Evolutionary conservation across 2,797 vertebrate genomes (phyloP).

Genomic region (Carapus acus): DNA sequence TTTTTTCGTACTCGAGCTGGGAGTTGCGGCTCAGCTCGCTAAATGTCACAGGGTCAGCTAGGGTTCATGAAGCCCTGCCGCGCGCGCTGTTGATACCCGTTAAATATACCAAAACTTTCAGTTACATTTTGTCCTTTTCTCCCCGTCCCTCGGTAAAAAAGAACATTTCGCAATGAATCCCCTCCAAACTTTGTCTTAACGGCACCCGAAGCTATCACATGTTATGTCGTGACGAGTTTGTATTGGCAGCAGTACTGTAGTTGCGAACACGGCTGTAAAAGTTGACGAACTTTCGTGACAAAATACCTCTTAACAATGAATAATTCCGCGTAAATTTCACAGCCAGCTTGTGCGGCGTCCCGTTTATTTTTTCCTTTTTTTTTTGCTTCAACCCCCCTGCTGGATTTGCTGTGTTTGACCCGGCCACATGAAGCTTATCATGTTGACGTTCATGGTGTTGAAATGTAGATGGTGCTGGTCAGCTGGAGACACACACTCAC

Average conservation of each 20-base stretch:
- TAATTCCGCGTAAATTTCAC: too few relatives aligned
- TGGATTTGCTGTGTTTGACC: too few relatives aligned
- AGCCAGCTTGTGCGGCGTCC: too few relatives aligned
- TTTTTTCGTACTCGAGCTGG: too few relatives aligned
- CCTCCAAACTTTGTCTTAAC: slow-evolving; percentile 7
- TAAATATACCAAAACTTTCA: slow-evolving; percentile 47
- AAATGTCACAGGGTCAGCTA: slow-evolving; percentile 7
- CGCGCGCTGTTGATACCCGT: slow-evolving; percentile 46
- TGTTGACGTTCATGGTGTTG: slow-evolving; percentile 16
- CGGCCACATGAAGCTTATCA: too few relatives aligned
- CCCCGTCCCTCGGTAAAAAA: neutral
- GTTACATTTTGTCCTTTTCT: slow-evolving; percentile 3
- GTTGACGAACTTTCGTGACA: slow-evolving; percentile 10
- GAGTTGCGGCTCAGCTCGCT: too few relatives aligned
- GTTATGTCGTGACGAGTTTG: slow-evolving; percentile 8
- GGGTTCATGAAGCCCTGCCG: slow-evolving; percentile 24
- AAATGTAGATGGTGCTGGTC: slow-evolving; percentile 42
- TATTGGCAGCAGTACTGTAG: slow-evolving; percentile 26
- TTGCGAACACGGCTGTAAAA: slow-evolving; percentile 42
- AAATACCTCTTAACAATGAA: too few relatives aligned
- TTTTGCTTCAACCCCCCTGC: too few relatives aligned
- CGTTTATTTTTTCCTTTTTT: too few relatives aligned
- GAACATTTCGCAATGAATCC: neutral
- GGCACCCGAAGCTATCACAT: slow-evolving; percentile 12
- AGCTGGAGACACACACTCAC: slow-evolving; percentile 15